Percentiles rank a stretch among this genome's conserved stretches.
Conservation (phyloP, 2,888 invertebrate genomes). For the Philonicus albiceps region DNA sequence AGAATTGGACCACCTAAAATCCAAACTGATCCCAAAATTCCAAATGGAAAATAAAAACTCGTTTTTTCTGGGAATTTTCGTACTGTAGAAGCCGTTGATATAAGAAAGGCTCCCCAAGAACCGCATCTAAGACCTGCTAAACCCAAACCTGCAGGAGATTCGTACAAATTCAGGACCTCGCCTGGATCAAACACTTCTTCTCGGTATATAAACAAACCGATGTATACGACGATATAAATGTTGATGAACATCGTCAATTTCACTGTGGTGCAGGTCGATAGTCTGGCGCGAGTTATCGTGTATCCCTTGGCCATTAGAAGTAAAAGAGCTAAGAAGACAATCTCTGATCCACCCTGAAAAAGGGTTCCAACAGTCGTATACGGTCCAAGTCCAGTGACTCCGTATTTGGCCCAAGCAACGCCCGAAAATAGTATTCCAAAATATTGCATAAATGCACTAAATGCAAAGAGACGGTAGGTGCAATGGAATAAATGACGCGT, state of each 20-base stretch:
- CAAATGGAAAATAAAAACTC: slow-evolving; percentile 83
- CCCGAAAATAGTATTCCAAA: slow-evolving; percentile 74
- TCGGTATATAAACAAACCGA: slow-evolving; percentile 81
- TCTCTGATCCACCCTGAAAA: slow-evolving; percentile 75
- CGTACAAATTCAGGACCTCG: slow-evolving; percentile 87
- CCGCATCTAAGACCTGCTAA: slow-evolving; percentile 76
- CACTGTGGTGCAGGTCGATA: slow-evolving; percentile 76
- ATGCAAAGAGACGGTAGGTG: slow-evolving; percentile 85
- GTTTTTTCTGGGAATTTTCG: slow-evolving; percentile 85
- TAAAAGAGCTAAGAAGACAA: slow-evolving; percentile 78
- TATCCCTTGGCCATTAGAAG: slow-evolving; percentile 88
- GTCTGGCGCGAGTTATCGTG: slow-evolving; percentile 85
- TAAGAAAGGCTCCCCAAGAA: slow-evolving; percentile 85
- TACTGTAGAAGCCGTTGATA: slow-evolving; percentile 69
- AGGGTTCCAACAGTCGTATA: slow-evolving; percentile 64
- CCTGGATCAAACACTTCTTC: slow-evolving; percentile 91
- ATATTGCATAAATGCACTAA: slow-evolving; percentile 76
- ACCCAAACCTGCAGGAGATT: slow-evolving; percentile 88
- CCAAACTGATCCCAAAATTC: slow-evolving; percentile 84
- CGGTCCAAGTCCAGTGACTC: slow-evolving; percentile 74
- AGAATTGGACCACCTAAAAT: slow-evolving; percentile 84
- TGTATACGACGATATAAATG: slow-evolving; percentile 75
- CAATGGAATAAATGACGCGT: slow-evolving; percentile 83
- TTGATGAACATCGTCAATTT: slow-evolving; percentile 84
- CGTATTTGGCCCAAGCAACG: slow-evolving; percentile 79